Evolutionary conservation across 2,797 vertebrate genomes (phyloP).

Genomic region (Spinus olivaceus): DNA sequence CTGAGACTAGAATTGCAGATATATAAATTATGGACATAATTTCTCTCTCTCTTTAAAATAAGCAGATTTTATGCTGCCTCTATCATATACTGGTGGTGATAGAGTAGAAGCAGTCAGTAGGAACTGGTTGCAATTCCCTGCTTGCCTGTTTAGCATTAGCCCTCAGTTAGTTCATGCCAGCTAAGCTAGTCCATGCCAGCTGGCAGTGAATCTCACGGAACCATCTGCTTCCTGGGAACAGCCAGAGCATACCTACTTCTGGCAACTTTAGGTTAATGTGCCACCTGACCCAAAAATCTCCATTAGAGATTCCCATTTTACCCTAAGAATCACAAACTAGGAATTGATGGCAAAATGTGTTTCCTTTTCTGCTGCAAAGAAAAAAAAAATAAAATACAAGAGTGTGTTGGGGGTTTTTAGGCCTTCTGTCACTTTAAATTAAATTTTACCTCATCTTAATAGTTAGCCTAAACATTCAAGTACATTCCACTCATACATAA

Average conservation of each 20-base stretch:
- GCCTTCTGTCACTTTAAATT: not conserved
- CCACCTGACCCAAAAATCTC: slow-evolving; percentile 37
- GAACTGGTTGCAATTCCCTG: slow-evolving; percentile 47
- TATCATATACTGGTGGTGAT: not conserved
- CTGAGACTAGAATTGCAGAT: not conserved
- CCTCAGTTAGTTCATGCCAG: slow-evolving; percentile 4
- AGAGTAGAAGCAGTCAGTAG: not conserved
- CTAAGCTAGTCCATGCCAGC: slow-evolving; percentile 24
- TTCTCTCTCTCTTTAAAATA: not conserved
- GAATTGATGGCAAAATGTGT: not conserved
- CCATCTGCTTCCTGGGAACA: slow-evolving; percentile 63
- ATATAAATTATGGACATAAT: not conserved
- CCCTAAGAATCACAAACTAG: not conserved
- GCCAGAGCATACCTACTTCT: slow-evolving; percentile 56
- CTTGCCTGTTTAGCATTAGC: slow-evolving; percentile 33
- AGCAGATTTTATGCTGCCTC: not conserved
- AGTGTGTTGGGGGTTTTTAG: not conserved
- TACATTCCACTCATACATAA: not conserved
- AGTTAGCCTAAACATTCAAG: not conserved
- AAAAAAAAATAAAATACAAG: not conserved
- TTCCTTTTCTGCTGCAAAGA: not conserved
- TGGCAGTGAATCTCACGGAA: slow-evolving; percentile 12
- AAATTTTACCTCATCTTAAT: not conserved
- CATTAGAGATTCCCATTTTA: slow-evolving; percentile 29
- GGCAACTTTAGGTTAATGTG: slow-evolving; percentile 12